Evolutionary conservation across 2,113 vertebrate genomes (phyloP).

Genomic region (Amphiprion percula): DNA sequence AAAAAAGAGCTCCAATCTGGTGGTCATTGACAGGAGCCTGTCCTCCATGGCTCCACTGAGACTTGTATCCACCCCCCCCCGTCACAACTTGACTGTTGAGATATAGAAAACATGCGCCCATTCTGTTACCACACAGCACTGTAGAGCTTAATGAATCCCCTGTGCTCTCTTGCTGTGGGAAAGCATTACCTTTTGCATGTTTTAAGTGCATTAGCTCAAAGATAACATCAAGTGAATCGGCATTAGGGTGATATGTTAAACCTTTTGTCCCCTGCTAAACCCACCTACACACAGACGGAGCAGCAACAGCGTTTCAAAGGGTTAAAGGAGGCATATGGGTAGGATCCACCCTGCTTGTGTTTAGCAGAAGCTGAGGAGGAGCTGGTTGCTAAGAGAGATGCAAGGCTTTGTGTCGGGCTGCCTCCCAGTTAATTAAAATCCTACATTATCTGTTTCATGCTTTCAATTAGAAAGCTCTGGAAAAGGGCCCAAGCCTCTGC

Average conservation of each 20-base stretch:
- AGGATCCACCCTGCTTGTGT: constrained; percentile 59
- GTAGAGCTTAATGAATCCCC: not conserved
- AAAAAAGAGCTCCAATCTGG: constrained; percentile 81
- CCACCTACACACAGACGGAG: constrained; percentile 10
- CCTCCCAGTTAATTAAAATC: constrained; percentile 82
- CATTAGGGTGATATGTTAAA: constrained; percentile 16
- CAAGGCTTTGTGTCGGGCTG: constrained; percentile 68
- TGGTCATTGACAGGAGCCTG: constrained; percentile 79
- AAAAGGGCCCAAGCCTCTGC: constrained; percentile 65
- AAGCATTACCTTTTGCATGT: not conserved
- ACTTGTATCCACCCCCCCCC: constrained; percentile 5
- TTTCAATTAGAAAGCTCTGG: constrained; percentile 81
- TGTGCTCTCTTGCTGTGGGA: not conserved
- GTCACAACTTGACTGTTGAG: constrained; percentile 44
- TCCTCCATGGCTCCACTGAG: constrained; percentile 72
- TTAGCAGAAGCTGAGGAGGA: constrained; percentile 73
- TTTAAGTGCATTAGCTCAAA: constrained; percentile 16
- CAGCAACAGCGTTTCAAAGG: constrained; percentile 41
- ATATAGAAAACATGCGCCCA: constrained; percentile 22
- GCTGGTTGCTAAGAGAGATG: constrained; percentile 78
- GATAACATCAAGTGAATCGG: constrained; percentile 13
- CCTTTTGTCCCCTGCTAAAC: constrained; percentile 28
- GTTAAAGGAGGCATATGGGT: constrained; percentile 63
- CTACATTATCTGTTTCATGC: constrained; percentile 80
- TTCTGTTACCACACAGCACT: not conserved